These are phyloP conservation scores for Leptothorax acervorum DNA, from an alignment of 2,888 invertebrate genomes.

Conservation along the genomic window DNA sequence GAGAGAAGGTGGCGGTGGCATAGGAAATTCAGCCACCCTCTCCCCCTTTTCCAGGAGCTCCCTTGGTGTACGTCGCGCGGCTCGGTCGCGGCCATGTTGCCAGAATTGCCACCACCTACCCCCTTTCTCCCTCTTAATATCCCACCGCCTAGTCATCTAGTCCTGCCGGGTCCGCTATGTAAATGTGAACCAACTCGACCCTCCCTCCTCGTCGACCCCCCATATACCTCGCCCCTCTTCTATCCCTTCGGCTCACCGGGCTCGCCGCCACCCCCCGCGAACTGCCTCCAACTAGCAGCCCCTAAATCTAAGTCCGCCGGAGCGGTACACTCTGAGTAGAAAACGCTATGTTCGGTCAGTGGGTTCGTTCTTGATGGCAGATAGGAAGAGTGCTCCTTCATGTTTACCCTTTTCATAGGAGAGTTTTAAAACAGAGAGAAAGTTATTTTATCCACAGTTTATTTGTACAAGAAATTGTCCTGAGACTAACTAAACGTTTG, in stretches of 20 bases:
- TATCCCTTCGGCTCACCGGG: conserved; percentile 71
- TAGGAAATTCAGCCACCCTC: conserved; percentile 77
- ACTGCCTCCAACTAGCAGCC: conserved; percentile 84
- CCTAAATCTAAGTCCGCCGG: conserved; percentile 85
- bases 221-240: conserved; percentile 73
- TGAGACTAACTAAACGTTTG: background rate
- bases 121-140: conserved; percentile 84
- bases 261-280: conserved; percentile 81
- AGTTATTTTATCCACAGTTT: background rate
- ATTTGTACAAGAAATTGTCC: background rate
- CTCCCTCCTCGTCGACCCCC: conserved; percentile 77
- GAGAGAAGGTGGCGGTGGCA: conserved; percentile 74
- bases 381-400: background rate
- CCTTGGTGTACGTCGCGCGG: conserved; percentile 78
- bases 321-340: conserved; percentile 82
- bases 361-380: background rate
- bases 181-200: conserved; percentile 84
- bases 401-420: background rate
- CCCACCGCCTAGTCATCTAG: conserved; percentile 85
- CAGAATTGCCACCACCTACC: conserved; percentile 84
- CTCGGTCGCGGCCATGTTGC: conserved; percentile 84
- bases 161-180: conserved; percentile 85
- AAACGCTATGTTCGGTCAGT: conserved; percentile 69
- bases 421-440: background rate
- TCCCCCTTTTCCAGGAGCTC: conserved; percentile 75